These are phyloP conservation scores for Drosophila murphyi DNA, from an alignment of 1,140 invertebrate genomes.

Conservation along the genomic window DNA sequence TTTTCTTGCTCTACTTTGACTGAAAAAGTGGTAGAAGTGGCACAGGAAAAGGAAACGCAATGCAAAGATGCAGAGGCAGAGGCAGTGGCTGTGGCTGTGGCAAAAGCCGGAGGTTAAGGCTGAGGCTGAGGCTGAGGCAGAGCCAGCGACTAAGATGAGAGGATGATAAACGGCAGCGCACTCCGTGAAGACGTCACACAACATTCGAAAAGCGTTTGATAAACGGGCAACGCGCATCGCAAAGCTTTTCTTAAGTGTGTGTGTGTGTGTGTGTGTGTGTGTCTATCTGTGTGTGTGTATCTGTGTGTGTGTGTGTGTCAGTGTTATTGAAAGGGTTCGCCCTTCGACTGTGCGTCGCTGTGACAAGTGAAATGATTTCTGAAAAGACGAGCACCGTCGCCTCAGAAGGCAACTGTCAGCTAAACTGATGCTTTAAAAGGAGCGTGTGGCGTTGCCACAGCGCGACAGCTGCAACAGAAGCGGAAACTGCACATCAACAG, in stretches of 20 bases:
- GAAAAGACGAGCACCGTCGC: conserved; percentile 39
- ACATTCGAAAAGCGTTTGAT: conserved; percentile 70
- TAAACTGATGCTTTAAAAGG: conserved; percentile 7
- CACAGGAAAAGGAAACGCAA: neutral
- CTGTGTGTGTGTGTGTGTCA: conserved; percentile 13
- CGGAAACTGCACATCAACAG: conserved; percentile 10
- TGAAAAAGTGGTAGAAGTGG: conserved; percentile 13
- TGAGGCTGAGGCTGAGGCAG: neutral
- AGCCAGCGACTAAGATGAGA: neutral
- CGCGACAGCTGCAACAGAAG: neutral
- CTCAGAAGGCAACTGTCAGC: conserved; percentile 11
- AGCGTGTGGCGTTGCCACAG: neutral
- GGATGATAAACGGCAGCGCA: conserved; percentile 47
- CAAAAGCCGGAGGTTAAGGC: no score
- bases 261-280: neutral
- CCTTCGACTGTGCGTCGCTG: conserved; percentile 18
- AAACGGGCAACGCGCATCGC: conserved; percentile 51
- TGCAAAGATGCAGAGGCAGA: neutral
- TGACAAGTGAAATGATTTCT: conserved; percentile 73
- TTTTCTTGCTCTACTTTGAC: conserved; percentile 54
- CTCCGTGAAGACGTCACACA: conserved; percentile 35
- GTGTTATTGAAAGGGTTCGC: conserved; percentile 42
- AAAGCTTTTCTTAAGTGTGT: neutral
- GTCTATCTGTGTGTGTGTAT: neutral
- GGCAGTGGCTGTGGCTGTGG: no score